Percentiles rank a stretch among this genome's conserved stretches.
phyloP scores from a whole-genome alignment of 2,888 invertebrate genomes.

The Cephus spinipes region DNA sequence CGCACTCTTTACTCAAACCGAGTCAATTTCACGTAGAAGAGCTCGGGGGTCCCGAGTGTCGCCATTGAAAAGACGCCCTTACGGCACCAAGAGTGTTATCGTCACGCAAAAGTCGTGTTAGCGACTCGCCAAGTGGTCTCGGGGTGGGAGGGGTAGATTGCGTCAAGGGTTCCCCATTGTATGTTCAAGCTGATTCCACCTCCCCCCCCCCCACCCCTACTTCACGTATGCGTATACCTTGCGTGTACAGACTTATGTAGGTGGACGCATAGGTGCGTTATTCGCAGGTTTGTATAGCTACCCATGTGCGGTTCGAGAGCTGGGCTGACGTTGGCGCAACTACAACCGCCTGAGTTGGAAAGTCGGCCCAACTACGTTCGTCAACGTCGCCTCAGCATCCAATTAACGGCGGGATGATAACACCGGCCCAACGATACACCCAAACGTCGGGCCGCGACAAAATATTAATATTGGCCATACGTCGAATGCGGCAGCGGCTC shows the following conservation, averaged over 20 bases:
- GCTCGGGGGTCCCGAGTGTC: neutral
- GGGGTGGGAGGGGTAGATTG: constrained; percentile 15
- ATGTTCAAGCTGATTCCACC: neutral
- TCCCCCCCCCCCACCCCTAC: too few species aligned
- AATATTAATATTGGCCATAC: too few species aligned
- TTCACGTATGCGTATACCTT: neutral
- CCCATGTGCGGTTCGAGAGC: too few species aligned
- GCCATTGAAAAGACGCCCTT: neutral
- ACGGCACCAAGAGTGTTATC: constrained; percentile 9
- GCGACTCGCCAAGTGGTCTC: constrained; percentile 57
- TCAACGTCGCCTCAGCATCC: too few species aligned
- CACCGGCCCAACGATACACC: too few species aligned
- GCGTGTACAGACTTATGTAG: neutral
- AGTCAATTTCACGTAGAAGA: neutral
- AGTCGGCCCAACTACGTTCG: too few species aligned
- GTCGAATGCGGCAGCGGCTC: too few species aligned
- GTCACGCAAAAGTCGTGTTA: constrained; percentile 63
- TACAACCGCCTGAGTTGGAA: too few species aligned
- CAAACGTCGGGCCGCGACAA: too few species aligned
- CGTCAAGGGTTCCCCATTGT: constrained; percentile 3
- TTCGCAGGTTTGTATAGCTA: neutral
- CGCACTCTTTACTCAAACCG: neutral
- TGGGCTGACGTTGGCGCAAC: too few species aligned
- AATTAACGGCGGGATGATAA: too few species aligned
- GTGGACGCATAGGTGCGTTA: neutral